phyloP scores from a whole-genome alignment of 2,888 invertebrate genomes.

The Caenorhabditis drosophilae region DNA sequence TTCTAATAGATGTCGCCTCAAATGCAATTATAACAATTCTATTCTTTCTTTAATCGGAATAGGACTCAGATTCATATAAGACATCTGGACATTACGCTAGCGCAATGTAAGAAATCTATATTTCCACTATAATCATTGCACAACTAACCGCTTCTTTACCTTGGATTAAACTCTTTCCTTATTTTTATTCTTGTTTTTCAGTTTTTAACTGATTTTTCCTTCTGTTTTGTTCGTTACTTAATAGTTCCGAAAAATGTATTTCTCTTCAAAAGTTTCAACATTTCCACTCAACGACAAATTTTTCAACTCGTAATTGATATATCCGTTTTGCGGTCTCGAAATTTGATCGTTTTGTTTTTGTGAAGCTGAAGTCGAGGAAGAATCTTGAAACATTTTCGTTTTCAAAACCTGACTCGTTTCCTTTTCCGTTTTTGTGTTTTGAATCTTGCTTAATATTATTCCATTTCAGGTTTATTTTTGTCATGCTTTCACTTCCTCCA shows the following conservation, averaged over 20 bases:
- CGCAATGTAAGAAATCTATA: no score
- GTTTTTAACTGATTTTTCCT: not conserved
- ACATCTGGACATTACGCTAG: constrained; percentile 37
- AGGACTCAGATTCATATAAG: constrained; percentile 17
- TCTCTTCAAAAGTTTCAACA: no score
- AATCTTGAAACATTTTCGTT: not conserved
- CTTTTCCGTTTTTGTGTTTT: not conserved
- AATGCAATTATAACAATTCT: constrained; percentile 44
- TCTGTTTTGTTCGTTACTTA: not conserved
- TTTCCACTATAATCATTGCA: constrained; percentile 33
- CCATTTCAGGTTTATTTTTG: no score
- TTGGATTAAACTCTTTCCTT: no score
- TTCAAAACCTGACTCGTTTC: not conserved
- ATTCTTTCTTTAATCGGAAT: constrained; percentile 18
- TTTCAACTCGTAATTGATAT: constrained; percentile 35
- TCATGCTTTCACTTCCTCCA: no score
- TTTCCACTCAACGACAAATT: no score
- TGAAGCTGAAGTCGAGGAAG: constrained; percentile 19
- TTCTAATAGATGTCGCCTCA: no score
- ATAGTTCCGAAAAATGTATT: no score
- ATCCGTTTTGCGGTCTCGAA: not conserved
- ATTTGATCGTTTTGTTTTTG: constrained; percentile 3
- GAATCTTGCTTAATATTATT: not conserved
- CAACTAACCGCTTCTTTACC: constrained; percentile 14
- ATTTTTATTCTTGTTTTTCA: constrained; percentile 1